Base-by-base conservation (phyloP, 2,888 invertebrate species). In the Spicauda simplicius region DNA sequence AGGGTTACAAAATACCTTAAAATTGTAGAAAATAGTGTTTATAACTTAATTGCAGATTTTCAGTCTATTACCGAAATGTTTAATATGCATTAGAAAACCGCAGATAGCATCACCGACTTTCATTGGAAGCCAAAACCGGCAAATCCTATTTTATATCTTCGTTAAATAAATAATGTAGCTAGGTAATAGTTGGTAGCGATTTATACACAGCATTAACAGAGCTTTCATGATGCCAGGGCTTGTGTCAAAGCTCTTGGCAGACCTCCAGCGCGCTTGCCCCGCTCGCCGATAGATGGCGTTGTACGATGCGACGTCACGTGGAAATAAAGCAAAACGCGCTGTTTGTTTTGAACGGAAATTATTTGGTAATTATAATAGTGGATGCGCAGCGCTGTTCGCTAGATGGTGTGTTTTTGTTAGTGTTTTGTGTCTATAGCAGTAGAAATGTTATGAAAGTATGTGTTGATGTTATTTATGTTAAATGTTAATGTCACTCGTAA, bases 171-270 rank as follows among this genome's bases (percentile, higher is more conserved):
- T 59, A 53, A 55, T 59, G 54, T 64, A 50, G 54, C 37, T 63
- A 61, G 56, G 58, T 69, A 58, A 70, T 67, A 68, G 54, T 62
- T 69, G 52, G 69, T 64, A 64, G 69, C 70, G 71, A 76, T 76
- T 73, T 74, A 76, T 76, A 76, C 72, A 74, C 71, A 76, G 77
- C 75, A 77, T 78, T 77, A 78, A 76, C 76, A 77, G 75, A 79
- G 80, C 78, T 79, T 81, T 82, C 80, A 79, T 78, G 86, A 81
- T 80, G 84, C 83, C 80, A 80, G 81, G 78, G 83, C 85, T 86
- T 81, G 25, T 25, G 25, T 25, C 88, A 84, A 83, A 88, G 83
- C 84, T 77, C 81, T 82, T 91, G 90, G 90, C 90, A 65, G 56
- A 68, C 68, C 70, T 82, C 88, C 90, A 90, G 79, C 73, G 72